Conservation (phyloP, 2,113 vertebrate species). For the Vicugna pacos region DNA sequence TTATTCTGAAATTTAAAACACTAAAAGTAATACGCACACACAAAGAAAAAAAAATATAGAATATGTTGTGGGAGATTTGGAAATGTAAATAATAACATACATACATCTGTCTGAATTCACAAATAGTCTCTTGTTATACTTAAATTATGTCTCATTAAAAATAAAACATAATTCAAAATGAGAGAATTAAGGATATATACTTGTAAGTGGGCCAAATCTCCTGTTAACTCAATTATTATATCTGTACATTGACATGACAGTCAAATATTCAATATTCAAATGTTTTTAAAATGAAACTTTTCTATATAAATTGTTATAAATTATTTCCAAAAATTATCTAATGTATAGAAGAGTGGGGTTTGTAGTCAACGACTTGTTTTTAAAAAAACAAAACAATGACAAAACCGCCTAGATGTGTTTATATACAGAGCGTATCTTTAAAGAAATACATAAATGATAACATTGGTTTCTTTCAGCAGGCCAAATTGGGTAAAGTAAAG, state of each 20-base stretch:
- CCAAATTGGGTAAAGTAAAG: neutral
- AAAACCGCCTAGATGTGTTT: rapidly evolving
- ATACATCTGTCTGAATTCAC: neutral
- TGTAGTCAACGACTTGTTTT: neutral
- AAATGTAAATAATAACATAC: neutral
- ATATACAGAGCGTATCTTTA: neutral
- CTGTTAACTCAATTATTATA: neutral
- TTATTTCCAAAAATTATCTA: neutral
- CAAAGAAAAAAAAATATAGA: neutral
- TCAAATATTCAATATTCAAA: neutral
- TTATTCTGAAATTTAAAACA: neutral
- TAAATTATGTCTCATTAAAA: neutral
- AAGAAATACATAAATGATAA: neutral
- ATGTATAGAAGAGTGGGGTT: neutral
- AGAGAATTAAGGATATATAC: neutral
- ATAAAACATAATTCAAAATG: neutral
- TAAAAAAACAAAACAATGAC: neutral
- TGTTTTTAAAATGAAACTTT: neutral
- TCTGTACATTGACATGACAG: neutral
- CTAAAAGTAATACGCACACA: neutral
- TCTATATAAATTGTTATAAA: neutral
- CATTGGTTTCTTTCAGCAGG: neutral
- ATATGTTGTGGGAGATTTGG: neutral
- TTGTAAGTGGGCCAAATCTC: neutral
- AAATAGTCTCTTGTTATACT: neutral